These are phyloP conservation scores for Muricea muricata DNA, from an alignment of 92 coral and sea anemone genomes.

Conservation along the genomic window DNA sequence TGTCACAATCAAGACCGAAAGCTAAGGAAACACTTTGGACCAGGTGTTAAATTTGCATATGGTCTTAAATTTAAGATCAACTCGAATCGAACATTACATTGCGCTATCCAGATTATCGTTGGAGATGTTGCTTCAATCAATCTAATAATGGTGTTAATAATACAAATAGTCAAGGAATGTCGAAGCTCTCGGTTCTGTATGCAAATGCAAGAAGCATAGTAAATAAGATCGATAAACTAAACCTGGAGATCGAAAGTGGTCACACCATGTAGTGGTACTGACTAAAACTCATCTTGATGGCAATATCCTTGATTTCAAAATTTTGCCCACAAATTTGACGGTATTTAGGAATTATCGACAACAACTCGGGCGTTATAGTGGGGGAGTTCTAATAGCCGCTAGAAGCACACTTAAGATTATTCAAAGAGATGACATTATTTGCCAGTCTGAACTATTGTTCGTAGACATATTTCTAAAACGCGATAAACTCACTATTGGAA, in stretches of 20 bases:
- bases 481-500: constrained; percentile 12
- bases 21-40: neutral
- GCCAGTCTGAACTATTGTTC: constrained; percentile 20
- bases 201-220: constrained; percentile 24
- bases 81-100: neutral
- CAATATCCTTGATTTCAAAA: neutral
- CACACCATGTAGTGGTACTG: constrained; percentile 27
- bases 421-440: constrained; percentile 33
- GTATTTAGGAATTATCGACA: constrained; percentile 15
- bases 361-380: neutral
- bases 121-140: neutral
- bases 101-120: neutral
- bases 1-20: neutral
- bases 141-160: neutral
- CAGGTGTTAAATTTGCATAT: neutral
- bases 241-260: constrained; percentile 29
- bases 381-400: constrained; percentile 28
- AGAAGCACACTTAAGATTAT: neutral
- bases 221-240: neutral
- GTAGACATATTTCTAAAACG: neutral
- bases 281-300: constrained; percentile 17
- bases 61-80: neutral
- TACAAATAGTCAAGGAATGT: neutral
- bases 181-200: neutral
- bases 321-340: constrained; percentile 15